Evolutionary conservation across 2,888 invertebrate species (phyloP).

Genomic region (Scrobipalpa costella): DNA sequence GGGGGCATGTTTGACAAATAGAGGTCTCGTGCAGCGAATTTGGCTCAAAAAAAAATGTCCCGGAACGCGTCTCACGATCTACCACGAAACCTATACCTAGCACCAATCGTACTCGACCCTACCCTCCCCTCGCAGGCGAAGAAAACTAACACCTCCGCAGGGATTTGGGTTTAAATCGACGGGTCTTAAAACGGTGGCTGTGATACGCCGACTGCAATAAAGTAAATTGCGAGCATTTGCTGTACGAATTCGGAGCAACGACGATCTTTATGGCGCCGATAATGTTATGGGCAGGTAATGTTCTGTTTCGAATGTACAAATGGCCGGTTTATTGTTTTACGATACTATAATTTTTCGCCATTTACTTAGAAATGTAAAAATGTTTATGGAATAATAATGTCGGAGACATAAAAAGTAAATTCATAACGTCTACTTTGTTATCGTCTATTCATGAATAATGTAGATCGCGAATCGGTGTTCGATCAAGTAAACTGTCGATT

Average conservation of each 20-base stretch:
- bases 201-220: conserved; percentile 70
- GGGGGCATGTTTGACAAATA: conserved; percentile 71
- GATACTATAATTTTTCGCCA: conserved; percentile 38
- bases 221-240: conserved; percentile 78
- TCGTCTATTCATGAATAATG: conserved; percentile 21
- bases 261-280: conserved; percentile 74
- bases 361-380: conserved; percentile 18
- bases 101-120: conserved; percentile 47
- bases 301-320: conserved; percentile 69
- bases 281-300: conserved; percentile 79
- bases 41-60: conserved; percentile 68
- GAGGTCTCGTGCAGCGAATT: conserved; percentile 70
- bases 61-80: conserved; percentile 55
- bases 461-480: conserved; percentile 9
- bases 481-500: conserved; percentile 15
- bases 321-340: conserved; percentile 71
- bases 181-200: conserved; percentile 51
- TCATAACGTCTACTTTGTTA: conserved; percentile 12
- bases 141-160: conserved; percentile 31
- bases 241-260: conserved; percentile 71
- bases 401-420: conserved; percentile 8
- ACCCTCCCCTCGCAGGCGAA: conserved; percentile 35
- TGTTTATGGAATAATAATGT: conserved; percentile 19
- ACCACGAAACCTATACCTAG: conserved; percentile 55
- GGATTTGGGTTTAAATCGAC: conserved; percentile 38